phyloP scores from a whole-genome alignment of 2,797 vertebrate species.

The Pseudocheirus occidentalis region DNA sequence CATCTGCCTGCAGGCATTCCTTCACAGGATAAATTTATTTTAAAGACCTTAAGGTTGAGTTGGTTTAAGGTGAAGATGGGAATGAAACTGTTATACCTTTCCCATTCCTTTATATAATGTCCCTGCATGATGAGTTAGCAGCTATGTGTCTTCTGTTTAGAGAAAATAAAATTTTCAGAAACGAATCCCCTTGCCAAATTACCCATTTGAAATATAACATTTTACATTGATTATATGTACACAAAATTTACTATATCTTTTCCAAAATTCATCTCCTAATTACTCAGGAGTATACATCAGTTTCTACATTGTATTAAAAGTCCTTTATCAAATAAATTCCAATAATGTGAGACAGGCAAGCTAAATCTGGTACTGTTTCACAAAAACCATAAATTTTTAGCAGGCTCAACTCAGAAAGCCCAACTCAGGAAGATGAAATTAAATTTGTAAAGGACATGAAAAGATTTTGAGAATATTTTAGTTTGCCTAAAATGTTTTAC shows the following conservation, averaged over 20 bases:
- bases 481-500: not conserved
- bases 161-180: conserved; percentile 38
- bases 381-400: not conserved
- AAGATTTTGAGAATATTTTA: not conserved
- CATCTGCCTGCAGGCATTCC: not conserved
- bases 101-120: not conserved
- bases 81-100: not conserved
- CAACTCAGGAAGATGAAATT: not conserved
- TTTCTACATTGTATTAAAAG: conserved; percentile 7
- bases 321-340: conserved; percentile 58
- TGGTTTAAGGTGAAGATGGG: not conserved
- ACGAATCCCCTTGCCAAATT: conserved; percentile 33
- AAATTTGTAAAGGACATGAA: not conserved
- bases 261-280: conserved; percentile 61
- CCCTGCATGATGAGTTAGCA: not conserved
- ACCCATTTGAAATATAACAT: conserved; percentile 49
- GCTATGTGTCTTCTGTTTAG: not conserved
- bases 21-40: not conserved
- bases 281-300: conserved; percentile 54
- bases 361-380: conserved; percentile 12
- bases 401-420: not conserved
- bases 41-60: not conserved
- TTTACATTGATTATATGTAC: conserved; percentile 52
- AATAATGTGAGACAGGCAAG: conserved; percentile 48
- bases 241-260: conserved; percentile 7